These are phyloP conservation scores for Synanthedon andrenaeformis DNA, from an alignment of 2,888 invertebrate species.

Conservation along the genomic window DNA sequence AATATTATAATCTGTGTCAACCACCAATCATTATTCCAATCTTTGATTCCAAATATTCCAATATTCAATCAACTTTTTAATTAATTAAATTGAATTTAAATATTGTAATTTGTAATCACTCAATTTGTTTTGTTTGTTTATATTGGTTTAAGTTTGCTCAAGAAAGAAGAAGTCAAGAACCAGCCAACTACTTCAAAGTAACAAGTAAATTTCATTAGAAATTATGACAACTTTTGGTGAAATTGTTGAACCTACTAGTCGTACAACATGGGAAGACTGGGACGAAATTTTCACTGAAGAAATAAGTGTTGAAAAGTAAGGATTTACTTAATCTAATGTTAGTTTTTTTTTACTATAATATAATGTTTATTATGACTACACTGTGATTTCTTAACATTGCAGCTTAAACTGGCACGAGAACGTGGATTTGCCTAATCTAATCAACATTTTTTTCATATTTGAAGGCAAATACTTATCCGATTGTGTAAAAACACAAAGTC, in stretches of 20 bases:
- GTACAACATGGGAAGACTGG: slow-evolving; percentile 61
- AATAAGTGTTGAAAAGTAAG: slow-evolving; percentile 21
- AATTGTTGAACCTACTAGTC: slow-evolving; percentile 48
- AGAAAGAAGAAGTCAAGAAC: too few relatives aligned
- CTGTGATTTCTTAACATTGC: slow-evolving; percentile 13
- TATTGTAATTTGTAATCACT: too few relatives aligned
- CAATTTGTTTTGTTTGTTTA: too few relatives aligned
- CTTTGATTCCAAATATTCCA: too few relatives aligned
- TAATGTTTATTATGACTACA: not conserved
- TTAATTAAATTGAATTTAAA: too few relatives aligned
- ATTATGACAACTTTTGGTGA: slow-evolving; percentile 50
- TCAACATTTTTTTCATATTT: slow-evolving; percentile 40
- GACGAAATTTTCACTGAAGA: slow-evolving; percentile 30
- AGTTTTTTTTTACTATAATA: not conserved
- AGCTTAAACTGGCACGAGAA: slow-evolving; percentile 39
- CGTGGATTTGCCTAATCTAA: slow-evolving; percentile 18
- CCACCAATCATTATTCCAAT: too few relatives aligned
- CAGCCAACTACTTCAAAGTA: too few relatives aligned
- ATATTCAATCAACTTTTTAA: too few relatives aligned
- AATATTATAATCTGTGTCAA: too few relatives aligned
- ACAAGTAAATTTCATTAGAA: too few relatives aligned
- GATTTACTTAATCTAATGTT: not conserved
- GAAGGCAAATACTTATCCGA: slow-evolving; percentile 53
- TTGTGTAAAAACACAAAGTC: slow-evolving; percentile 24
- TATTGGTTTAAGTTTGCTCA: too few relatives aligned